Base-by-base conservation (phyloP, 2,113 vertebrate genomes). In the Hippocampus zosterae region DNA sequence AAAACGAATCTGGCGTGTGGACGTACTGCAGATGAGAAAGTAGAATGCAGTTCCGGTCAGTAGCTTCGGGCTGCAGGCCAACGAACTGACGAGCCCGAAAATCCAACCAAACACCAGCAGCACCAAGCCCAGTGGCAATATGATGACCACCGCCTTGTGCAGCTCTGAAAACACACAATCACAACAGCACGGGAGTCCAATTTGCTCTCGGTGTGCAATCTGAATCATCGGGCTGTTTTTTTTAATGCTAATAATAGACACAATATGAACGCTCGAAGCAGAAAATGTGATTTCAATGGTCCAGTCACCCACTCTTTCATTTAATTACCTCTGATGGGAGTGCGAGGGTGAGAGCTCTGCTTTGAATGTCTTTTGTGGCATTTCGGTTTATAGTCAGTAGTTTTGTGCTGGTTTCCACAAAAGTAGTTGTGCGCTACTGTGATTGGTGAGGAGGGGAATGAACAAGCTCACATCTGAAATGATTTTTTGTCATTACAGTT, bases 21-120 rank as follows among this genome's bases (percentile, higher is more conserved):
- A 92, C 93, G 92, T 84, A 94, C 93, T 92, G 74, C 92, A 92
- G 79, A 91, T 55, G 68, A 94, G 87, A 74, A 94, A 85, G 79
- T 92, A 93, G 59, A 85, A 84, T 27, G 90, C 85, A 0, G 90
- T 85, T 67, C 88, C 82, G 19, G 82, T 69, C 59, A 94, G 87
- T 73, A 94, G 64, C 3, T 76, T 74, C 21, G 78, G 70, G 50
- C 90, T 93, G 81, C 66, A 81, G 29, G 88, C 88, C 79, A 94
- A 74, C 0, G 92, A 92, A 23, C 92, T 91, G 73, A 92, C 89
- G 1, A 95, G 88, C 41, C 91, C 90, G 1, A 88, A 91, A 79
- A 93, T 88, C 88, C 94, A 92, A 15, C 92, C 90, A 0, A 93
- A 88, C 67, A 93, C 89, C 40, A 93, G 72, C 50, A 93, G 75